Conservation (phyloP, 1,140 invertebrate genomes). For the Condylostylus longicornis region DNA sequence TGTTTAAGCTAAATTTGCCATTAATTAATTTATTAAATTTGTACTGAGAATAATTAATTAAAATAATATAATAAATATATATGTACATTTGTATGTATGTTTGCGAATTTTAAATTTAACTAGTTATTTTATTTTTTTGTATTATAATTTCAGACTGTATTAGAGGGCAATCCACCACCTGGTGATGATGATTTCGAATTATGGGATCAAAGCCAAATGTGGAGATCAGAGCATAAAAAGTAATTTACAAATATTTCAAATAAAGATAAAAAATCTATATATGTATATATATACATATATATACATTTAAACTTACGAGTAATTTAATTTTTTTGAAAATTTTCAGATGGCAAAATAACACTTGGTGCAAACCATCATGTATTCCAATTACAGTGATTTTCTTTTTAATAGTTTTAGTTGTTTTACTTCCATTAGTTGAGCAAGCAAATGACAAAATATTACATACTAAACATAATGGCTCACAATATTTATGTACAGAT, state of each 20-base stretch:
- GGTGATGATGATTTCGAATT: conserved; percentile 40
- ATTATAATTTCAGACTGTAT: conserved; percentile 5
- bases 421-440: conserved; percentile 57
- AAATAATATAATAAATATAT: no score
- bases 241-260: conserved; percentile 10
- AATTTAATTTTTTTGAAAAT: not conserved
- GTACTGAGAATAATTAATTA: no score
- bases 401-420: conserved; percentile 56
- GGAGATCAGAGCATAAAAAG: conserved; percentile 36
- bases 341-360: conserved; percentile 33
- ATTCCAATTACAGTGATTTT: conserved; percentile 65
- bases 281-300: not conserved
- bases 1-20: no score
- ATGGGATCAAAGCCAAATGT: conserved; percentile 42
- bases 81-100: no score
- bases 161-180: conserved; percentile 12
- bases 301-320: no score
- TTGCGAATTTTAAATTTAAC: no score
- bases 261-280: conserved; percentile 7
- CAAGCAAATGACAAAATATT: conserved; percentile 26
- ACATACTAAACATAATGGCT: conserved; percentile 2
- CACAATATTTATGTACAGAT: conserved; percentile 1
- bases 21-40: no score
- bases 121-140: no score
- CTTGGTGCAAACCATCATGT: conserved; percentile 57